Evolutionary conservation across 1,140 invertebrate genomes (phyloP).

Genomic region (Chelonus insularis): DNA sequence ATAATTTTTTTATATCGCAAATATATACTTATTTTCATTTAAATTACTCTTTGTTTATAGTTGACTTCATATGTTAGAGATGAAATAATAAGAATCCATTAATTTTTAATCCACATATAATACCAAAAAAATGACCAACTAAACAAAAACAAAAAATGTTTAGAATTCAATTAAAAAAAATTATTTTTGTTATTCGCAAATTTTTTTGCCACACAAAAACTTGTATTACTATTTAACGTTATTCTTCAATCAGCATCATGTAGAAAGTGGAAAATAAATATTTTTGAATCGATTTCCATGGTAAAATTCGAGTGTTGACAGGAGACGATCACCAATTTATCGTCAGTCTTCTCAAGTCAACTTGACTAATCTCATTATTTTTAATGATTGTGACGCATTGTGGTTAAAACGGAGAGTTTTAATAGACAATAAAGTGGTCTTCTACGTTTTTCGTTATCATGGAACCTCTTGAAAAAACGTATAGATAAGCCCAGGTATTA

Average conservation of each 20-base stretch:
- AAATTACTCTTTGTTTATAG: too few relatives aligned
- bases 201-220: too few relatives aligned
- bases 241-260: not conserved
- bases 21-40: too few relatives aligned
- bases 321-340: slow-evolving; percentile 8
- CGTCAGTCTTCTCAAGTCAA: not conserved
- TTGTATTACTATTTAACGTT: too few relatives aligned
- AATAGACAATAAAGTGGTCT: not conserved
- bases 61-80: too few relatives aligned
- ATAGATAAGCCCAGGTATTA: not conserved
- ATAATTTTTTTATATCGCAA: too few relatives aligned
- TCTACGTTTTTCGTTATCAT: not conserved
- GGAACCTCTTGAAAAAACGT: not conserved
- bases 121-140: too few relatives aligned
- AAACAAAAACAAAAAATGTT: too few relatives aligned
- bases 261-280: slow-evolving; percentile 3
- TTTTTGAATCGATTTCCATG: not conserved
- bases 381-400: slow-evolving; percentile 19
- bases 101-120: too few relatives aligned
- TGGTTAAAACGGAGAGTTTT: not conserved
- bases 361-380: slow-evolving; percentile 12
- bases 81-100: too few relatives aligned
- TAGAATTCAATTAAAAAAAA: too few relatives aligned
- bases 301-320: not conserved
- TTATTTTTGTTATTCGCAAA: too few relatives aligned